Conservation (phyloP, 2,888 invertebrate species). For the Hecatera dysodea region DNA sequence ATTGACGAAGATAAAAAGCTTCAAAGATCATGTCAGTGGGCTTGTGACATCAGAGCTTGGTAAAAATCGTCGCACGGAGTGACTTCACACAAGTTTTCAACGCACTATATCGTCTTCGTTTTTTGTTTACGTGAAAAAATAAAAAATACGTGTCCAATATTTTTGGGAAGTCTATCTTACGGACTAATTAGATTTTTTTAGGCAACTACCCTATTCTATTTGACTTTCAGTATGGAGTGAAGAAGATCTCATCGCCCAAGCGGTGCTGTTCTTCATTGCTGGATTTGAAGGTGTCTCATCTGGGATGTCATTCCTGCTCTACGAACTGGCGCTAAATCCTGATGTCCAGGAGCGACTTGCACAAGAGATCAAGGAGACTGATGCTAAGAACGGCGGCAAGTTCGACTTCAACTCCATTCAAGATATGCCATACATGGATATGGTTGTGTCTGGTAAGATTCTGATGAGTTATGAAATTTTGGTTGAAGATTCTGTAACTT, state of each 20-base stretch:
- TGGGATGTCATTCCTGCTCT: constrained; percentile 86
- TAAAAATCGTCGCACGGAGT: too few relatives aligned
- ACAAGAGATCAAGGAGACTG: constrained; percentile 88
- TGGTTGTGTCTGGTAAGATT: constrained; percentile 89
- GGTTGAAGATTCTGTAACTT: too few relatives aligned
- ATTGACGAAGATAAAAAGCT: too few relatives aligned
- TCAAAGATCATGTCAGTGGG: too few relatives aligned
- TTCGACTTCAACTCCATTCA: constrained; percentile 89
- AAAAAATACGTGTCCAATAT: too few relatives aligned
- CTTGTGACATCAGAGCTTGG: too few relatives aligned
- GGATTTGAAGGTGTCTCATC: constrained; percentile 89
- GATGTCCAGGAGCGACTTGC: constrained; percentile 90
- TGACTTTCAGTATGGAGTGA: constrained; percentile 80
- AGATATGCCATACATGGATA: constrained; percentile 91
- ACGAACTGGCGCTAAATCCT: constrained; percentile 91
- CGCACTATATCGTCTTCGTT: too few relatives aligned
- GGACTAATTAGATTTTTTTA: background rate
- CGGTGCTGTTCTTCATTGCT: constrained; percentile 89
- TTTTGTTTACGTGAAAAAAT: too few relatives aligned
- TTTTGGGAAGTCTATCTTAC: too few relatives aligned
- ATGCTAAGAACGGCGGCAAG: constrained; percentile 79
- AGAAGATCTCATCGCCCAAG: constrained; percentile 85
- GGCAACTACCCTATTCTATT: too few relatives aligned
- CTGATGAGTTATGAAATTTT: background rate
- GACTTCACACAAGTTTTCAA: too few relatives aligned